Evolutionary conservation across 2,797 vertebrate species (phyloP).

Genomic region (Anisognathus igniventris): DNA sequence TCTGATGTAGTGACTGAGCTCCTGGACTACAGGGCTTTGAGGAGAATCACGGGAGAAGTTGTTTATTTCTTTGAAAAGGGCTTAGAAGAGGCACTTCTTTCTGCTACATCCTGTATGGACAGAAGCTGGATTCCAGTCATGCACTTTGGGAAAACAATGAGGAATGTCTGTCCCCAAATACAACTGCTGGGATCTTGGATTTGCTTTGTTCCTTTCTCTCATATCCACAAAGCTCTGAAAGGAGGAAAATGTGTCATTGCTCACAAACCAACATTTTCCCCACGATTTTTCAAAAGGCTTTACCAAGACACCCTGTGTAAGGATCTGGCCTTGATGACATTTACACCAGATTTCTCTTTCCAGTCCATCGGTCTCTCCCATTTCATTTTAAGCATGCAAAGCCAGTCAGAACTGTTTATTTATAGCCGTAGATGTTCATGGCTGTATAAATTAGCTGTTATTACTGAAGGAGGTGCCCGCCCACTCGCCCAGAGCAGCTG

Average conservation of each 20-base stretch:
- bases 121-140: neutral
- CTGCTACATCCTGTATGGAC: neutral
- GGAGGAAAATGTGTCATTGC: neutral
- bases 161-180: neutral
- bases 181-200: no score
- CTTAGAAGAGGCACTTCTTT: neutral
- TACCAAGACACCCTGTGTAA: neutral
- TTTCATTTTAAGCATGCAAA: conserved; percentile 53
- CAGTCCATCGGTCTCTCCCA: neutral
- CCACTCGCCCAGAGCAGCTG: conserved; percentile 67
- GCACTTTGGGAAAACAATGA: neutral
- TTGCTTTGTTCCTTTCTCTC: neutral
- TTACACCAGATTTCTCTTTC: neutral
- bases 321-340: neutral
- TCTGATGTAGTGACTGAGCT: neutral
- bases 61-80: neutral
- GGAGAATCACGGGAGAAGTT: rapidly evolving
- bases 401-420: conserved; percentile 74
- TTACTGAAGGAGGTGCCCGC: conserved; percentile 68
- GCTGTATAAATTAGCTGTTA: conserved; percentile 75
- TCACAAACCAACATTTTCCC: neutral
- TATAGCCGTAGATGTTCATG: conserved; percentile 69
- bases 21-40: neutral
- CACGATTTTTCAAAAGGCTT: neutral
- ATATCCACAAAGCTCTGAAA: neutral